Conservation (phyloP, 2,888 invertebrate genomes). For the Barypeithes pellucidus region DNA sequence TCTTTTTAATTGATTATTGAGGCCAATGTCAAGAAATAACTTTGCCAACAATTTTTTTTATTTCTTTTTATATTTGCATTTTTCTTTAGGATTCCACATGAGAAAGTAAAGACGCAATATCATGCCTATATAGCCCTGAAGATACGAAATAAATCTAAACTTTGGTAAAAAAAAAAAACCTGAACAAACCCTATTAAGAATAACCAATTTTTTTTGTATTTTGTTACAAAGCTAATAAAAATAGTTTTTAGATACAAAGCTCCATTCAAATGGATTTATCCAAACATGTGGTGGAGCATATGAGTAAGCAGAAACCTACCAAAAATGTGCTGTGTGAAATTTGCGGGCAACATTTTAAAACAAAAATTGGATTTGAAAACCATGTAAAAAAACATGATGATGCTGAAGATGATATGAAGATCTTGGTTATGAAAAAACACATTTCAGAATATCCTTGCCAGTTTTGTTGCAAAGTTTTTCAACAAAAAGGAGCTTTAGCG, state of each 20-base stretch:
- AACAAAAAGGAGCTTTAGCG: slow-evolving; percentile 73
- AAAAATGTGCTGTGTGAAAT: slow-evolving; percentile 69
- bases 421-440: slow-evolving; percentile 67
- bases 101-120: too few species aligned
- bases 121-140: too few species aligned
- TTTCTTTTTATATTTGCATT: too few species aligned
- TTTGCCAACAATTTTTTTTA: too few species aligned
- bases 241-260: slow-evolving; percentile 38
- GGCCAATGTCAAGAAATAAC: too few species aligned
- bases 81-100: too few species aligned
- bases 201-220: background rate
- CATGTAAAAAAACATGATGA: slow-evolving; percentile 72
- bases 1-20: too few species aligned
- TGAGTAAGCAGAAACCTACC: slow-evolving; percentile 37
- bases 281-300: slow-evolving; percentile 42
- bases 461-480: slow-evolving; percentile 73
- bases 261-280: slow-evolving; percentile 47
- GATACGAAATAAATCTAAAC: too few species aligned
- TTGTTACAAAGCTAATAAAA: background rate
- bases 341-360: slow-evolving; percentile 73
- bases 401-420: slow-evolving; percentile 70
- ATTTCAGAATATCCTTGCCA: slow-evolving; percentile 64
- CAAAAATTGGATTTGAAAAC: slow-evolving; percentile 63
- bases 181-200: too few species aligned
- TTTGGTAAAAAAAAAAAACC: too few species aligned